These are phyloP conservation scores for Paralichthys olivaceus DNA, from an alignment of 2,113 vertebrate species.

Conservation along the genomic window DNA sequence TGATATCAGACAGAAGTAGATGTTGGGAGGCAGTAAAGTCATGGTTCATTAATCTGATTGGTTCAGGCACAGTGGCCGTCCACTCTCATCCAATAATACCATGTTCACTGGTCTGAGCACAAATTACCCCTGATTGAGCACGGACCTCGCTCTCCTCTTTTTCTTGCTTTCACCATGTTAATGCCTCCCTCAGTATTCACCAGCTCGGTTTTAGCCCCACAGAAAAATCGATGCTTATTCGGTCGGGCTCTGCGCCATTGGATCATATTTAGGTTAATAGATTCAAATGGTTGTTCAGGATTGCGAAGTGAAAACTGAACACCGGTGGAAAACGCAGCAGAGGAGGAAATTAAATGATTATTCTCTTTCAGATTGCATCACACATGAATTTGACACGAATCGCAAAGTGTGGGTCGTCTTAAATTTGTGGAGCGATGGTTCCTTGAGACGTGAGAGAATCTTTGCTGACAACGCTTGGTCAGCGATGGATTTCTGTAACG, in stretches of 20 bases:
- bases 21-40: background rate
- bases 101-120: constrained; percentile 20
- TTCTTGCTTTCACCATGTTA: background rate
- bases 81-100: constrained; percentile 13
- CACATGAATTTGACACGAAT: background rate
- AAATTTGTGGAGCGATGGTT: background rate
- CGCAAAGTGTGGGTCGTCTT: background rate
- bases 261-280: background rate
- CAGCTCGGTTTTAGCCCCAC: background rate
- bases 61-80: constrained; percentile 39
- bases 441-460: too few relatives aligned
- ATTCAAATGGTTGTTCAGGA: background rate
- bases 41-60: constrained; percentile 51
- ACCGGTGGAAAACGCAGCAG: background rate
- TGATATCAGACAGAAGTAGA: constrained; percentile 5
- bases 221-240: constrained; percentile 19
- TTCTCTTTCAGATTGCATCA: background rate
- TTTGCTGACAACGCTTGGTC: too few relatives aligned
- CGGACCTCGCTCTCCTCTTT: background rate
- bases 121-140: constrained; percentile 29
- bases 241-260: background rate
- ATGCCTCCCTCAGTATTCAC: constrained; percentile 10
- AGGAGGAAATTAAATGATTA: background rate
- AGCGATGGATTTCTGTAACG: too few relatives aligned
- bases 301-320: background rate